Conservation (phyloP, 2,797 vertebrate species). For the Acropternis orthonyx region DNA sequence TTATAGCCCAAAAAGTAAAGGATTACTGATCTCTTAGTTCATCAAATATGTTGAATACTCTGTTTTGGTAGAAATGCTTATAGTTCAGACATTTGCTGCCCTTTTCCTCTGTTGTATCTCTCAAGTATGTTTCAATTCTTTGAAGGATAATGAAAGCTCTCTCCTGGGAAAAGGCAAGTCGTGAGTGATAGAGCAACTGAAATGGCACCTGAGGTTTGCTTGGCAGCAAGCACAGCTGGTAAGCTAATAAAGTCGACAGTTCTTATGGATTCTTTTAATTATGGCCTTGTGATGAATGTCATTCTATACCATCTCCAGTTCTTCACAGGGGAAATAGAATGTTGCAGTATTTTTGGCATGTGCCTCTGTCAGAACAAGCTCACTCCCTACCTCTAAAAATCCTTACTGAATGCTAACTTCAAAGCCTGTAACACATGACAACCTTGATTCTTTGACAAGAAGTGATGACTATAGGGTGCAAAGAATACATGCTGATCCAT, state of each 20-base stretch:
- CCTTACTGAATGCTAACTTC: neutral
- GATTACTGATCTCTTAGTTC: neutral
- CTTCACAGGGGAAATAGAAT: neutral
- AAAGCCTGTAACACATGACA: neutral
- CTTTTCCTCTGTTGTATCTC: conserved; percentile 16
- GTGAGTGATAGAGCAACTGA: neutral
- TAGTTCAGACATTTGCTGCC: neutral
- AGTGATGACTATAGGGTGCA: neutral
- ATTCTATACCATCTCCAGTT: neutral
- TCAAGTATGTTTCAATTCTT: conserved; percentile 8
- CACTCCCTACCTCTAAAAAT: neutral
- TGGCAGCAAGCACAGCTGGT: neutral
- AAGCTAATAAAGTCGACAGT: neutral
- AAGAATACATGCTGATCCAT: neutral
- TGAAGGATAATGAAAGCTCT: conserved; percentile 7
- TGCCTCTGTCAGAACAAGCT: neutral
- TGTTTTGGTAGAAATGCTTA: neutral
- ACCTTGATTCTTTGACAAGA: neutral
- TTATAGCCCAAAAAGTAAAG: neutral
- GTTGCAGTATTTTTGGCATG: neutral
- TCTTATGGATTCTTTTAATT: neutral
- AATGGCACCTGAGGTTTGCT: neutral
- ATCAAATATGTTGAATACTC: neutral
- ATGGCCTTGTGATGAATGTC: neutral
- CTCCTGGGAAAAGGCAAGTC: neutral